Percentiles rank a stretch among this genome's conserved stretches.
These are phyloP conservation scores for Diorhabda elongata DNA, from an alignment of 1,140 invertebrate species.

Conservation along the genomic window DNA sequence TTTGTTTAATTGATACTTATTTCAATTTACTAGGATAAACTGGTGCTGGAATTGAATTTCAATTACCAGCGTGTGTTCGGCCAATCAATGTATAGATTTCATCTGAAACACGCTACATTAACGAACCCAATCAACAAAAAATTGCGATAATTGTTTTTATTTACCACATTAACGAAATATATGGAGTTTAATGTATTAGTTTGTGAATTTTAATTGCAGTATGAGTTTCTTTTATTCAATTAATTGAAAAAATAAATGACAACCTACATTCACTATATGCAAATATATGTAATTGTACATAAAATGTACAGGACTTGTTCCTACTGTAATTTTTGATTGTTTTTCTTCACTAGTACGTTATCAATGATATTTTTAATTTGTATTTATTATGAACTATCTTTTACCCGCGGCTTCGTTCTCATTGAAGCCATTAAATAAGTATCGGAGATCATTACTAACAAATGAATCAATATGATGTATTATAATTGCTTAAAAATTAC, in stretches of 20 bases:
- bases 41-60: conserved; percentile 13
- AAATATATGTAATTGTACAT: too few relatives aligned
- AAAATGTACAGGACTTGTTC: too few relatives aligned
- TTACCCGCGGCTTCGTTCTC: too few relatives aligned
- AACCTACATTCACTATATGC: too few relatives aligned
- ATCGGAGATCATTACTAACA: too few relatives aligned
- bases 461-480: too few relatives aligned
- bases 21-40: conserved; percentile 14
- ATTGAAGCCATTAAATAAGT: too few relatives aligned
- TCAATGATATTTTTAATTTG: too few relatives aligned
- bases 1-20: conserved; percentile 5
- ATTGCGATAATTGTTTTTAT: conserved; percentile 15
- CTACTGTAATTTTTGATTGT: too few relatives aligned
- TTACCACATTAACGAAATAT: conserved; percentile 6
- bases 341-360: too few relatives aligned
- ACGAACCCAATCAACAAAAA: conserved; percentile 15
- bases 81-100: conserved; percentile 16
- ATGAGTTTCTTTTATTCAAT: not conserved
- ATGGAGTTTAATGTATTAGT: conserved; percentile 4
- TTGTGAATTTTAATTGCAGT: not conserved
- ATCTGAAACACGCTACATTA: conserved; percentile 12
- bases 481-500: too few relatives aligned
- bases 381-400: too few relatives aligned
- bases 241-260: not conserved
- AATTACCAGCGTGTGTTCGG: conserved; percentile 13